Evolutionary conservation across 1,140 invertebrate genomes (phyloP).

Genomic region (Elysia chlorotica): DNA sequence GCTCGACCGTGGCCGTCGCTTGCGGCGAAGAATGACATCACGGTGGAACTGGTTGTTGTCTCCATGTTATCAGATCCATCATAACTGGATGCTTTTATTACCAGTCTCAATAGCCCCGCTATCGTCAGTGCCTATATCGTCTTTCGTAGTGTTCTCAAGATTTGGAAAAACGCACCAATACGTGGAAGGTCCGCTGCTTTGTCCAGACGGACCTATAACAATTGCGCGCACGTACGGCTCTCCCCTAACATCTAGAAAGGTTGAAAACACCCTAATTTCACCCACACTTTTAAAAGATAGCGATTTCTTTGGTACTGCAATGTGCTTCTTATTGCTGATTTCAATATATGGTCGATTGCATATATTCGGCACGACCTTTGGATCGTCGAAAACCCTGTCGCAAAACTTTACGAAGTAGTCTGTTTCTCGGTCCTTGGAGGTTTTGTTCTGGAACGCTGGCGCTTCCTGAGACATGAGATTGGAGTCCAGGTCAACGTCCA

Average conservation of each 20-base stretch:
- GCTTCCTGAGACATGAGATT: no score
- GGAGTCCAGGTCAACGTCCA: no score
- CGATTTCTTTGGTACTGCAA: neutral
- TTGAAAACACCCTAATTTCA: conserved; percentile 20
- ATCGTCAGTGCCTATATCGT: no score
- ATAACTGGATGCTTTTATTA: no score
- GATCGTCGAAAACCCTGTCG: neutral
- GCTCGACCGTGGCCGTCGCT: conserved; percentile 10
- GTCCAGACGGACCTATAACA: conserved; percentile 5
- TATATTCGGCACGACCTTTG: neutral
- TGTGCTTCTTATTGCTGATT: neutral
- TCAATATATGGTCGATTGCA: neutral
- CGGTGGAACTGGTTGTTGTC: neutral
- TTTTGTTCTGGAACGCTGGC: no score
- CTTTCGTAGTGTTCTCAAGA: no score
- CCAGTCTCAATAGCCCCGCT: no score
- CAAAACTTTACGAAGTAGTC: neutral
- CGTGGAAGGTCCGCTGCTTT: neutral
- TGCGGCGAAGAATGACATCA: conserved; percentile 16
- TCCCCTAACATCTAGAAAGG: conserved; percentile 15
- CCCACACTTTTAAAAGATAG: conserved; percentile 10
- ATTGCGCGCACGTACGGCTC: conserved; percentile 7
- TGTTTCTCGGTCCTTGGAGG: no score
- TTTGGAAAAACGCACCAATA: conserved; percentile 31
- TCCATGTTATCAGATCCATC: neutral